Evolutionary conservation across 2,113 vertebrate species (phyloP), one percentile per base, ranked within the genome.

Genomic region (Odocoileus virginianus): DNA sequence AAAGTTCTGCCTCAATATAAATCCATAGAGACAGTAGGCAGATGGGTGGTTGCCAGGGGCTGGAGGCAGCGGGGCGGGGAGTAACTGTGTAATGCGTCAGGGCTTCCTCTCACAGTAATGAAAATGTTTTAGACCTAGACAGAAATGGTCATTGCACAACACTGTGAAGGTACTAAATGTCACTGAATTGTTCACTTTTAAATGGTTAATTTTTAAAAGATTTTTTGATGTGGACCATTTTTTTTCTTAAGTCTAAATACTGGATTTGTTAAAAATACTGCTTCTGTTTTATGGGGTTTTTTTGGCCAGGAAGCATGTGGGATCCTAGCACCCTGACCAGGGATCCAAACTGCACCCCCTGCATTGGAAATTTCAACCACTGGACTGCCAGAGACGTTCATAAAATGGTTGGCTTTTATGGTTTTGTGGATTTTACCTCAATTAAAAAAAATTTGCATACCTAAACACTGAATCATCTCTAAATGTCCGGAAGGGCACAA

Each of bases 1-100:
- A 47, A 97, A 96, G 55, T 23, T 52, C 33, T 6, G 45, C 43
- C 71, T 64, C n/a, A 64, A 86, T 52, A 55, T 81, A 61, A 88
- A 95, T n/a, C 47, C 57, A 8, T 10, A n/a, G 50, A 89, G 60
- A 61, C 27, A 87, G 83, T 60, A 78, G 74, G 40, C 27, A 86
- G 33, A 16, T 4, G 3, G 25, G 60, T 30, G 43, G n/a, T 19
- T 87, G 84, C 84, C 71, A 61, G 50, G 60, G n/a, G 4, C 2
- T 0, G 1, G 27, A 27, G 28, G 15, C 16, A 25, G 45, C 1
- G 16, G 15, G 30, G 2, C 1, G 5, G 55, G 55, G 52, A 33
- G 52, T 2, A 16, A 28, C 23, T 74, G 45, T 25, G 55, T 57
- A 9, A 28, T n/a, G 25, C 52, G 54, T 25, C 47, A 5, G 10